Evolutionary conservation across 2,113 vertebrate genomes (phyloP).

Genomic region (Myodes glareolus): DNA sequence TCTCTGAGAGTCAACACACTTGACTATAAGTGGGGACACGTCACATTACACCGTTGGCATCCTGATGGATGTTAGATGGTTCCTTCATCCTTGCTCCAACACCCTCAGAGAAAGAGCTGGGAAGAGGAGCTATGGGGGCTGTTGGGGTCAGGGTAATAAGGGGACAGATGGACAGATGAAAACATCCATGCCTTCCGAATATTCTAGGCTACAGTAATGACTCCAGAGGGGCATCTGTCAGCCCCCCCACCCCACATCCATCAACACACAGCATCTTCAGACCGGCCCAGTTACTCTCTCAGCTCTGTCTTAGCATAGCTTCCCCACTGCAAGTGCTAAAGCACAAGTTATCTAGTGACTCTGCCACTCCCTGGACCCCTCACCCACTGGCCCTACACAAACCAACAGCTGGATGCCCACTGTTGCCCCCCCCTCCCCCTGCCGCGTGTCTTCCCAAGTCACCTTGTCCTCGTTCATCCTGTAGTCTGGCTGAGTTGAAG

Average conservation of each 20-base stretch:
- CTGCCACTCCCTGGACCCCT: not conserved
- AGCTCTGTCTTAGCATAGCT: no score
- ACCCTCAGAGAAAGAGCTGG: not conserved
- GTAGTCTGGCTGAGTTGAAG: not conserved
- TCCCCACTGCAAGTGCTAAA: not conserved
- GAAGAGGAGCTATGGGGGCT: not conserved
- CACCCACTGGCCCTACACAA: not conserved
- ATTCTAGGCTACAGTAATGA: not conserved
- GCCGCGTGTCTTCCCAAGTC: no score
- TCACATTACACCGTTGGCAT: fast-evolving
- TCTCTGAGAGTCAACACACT: not conserved
- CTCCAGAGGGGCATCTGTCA: fast-evolving
- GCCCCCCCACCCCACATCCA: not conserved
- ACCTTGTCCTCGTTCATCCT: not conserved
- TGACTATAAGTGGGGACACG: not conserved
- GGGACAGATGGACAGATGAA: not conserved
- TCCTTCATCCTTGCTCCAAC: not conserved
- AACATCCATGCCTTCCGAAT: no score
- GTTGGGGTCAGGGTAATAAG: not conserved
- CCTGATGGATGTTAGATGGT: not conserved
- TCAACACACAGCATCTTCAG: not conserved
- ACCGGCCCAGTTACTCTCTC: not conserved
- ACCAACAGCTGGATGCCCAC: not conserved
- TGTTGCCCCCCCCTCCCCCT: not conserved
- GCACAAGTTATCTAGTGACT: fast-evolving